Evolutionary conservation across 64 coral and sea anemone species (phyloP).

Genomic region (Stylophora pistillata): DNA sequence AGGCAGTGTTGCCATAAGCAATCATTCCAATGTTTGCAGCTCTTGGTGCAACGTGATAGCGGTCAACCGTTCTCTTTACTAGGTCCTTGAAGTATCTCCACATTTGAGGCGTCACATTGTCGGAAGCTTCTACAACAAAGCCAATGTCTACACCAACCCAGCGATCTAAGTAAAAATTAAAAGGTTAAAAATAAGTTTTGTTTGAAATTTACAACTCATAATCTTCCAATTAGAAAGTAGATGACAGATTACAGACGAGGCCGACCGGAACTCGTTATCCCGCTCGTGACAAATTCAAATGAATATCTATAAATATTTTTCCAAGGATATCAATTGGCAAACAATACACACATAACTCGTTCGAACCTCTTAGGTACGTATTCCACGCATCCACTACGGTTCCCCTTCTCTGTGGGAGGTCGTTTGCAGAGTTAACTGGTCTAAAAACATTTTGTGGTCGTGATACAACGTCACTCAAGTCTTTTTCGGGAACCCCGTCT

Average conservation of each 20-base stretch:
- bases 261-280: too few relatives aligned
- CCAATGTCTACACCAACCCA: constrained; percentile 69
- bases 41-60: constrained; percentile 63
- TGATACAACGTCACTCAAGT: constrained; percentile 72
- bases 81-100: constrained; percentile 58
- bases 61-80: constrained; percentile 50
- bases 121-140: constrained; percentile 80
- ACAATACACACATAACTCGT: background rate
- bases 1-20: constrained; percentile 54
- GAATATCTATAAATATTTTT: background rate
- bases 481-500: constrained; percentile 37
- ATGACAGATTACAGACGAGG: too few relatives aligned
- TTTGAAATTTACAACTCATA: background rate
- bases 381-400: constrained; percentile 26
- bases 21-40: constrained; percentile 62
- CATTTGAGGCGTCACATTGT: constrained; percentile 37
- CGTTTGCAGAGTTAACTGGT: constrained; percentile 10
- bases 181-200: background rate
- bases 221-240: too few relatives aligned
- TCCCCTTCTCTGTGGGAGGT: background rate
- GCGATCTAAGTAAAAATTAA: constrained; percentile 46
- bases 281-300: background rate
- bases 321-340: background rate
- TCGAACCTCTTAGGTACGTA: constrained; percentile 32
- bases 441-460: constrained; percentile 47